phyloP scores from a whole-genome alignment of 2,797 vertebrate species.

The Ibycter americanus region DNA sequence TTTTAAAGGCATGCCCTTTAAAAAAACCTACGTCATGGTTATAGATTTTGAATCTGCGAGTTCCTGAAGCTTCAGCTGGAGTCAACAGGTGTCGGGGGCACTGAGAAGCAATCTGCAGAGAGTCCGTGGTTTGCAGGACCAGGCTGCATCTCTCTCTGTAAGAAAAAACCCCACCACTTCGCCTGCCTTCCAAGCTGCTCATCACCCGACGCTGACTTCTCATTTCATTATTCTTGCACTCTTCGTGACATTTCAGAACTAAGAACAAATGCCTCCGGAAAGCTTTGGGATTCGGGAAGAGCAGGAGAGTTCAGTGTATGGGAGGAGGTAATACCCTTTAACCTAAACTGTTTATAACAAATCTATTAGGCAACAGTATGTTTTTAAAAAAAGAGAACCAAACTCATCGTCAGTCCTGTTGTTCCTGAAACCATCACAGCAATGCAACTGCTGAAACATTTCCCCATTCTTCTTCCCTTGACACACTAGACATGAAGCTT shows the following conservation, averaged over 20 bases:
- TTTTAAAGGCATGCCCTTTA: constrained; percentile 32
- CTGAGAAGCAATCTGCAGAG: background rate
- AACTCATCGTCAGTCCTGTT: background rate
- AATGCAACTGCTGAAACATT: background rate
- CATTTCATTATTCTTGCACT: background rate
- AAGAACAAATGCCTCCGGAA: background rate
- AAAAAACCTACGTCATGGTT: background rate
- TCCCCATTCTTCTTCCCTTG: constrained; percentile 45
- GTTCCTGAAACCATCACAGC: constrained; percentile 51
- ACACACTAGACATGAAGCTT: background rate
- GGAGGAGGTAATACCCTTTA: constrained; percentile 30
- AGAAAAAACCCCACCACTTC: background rate
- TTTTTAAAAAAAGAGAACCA: constrained; percentile 45
- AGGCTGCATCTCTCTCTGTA: background rate
- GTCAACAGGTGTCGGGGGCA: constrained; percentile 4
- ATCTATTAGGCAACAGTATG: constrained; percentile 42
- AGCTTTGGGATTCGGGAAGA: constrained; percentile 30
- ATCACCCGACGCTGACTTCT: background rate
- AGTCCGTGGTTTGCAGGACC: background rate
- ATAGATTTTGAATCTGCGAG: background rate
- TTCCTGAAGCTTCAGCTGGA: constrained; percentile 23
- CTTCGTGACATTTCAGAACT: background rate
- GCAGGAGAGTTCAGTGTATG: background rate
- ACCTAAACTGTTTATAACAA: constrained; percentile 7
- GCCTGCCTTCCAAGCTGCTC: background rate